phyloP scores from a whole-genome alignment of 2,888 invertebrate species.

The Platycheirus albimanus region DNA sequence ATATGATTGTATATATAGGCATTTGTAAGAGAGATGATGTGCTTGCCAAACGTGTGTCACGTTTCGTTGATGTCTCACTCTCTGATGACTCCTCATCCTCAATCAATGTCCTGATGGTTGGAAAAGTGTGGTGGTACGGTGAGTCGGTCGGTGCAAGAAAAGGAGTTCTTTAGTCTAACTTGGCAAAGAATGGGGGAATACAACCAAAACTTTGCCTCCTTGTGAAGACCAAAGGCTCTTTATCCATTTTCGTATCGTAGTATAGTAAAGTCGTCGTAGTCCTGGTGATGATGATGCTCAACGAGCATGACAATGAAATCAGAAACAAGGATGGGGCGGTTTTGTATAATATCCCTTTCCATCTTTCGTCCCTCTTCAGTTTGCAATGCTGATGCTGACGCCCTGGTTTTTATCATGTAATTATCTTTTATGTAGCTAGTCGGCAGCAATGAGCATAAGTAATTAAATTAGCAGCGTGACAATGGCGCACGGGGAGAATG shows the following conservation, averaged over 20 bases:
- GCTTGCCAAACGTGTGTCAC: slow-evolving; percentile 66
- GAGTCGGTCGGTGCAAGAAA: neutral
- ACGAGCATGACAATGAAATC: slow-evolving; percentile 67
- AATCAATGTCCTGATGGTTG: slow-evolving; percentile 56
- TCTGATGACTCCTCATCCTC: slow-evolving; percentile 54
- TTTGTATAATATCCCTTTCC: slow-evolving; percentile 19
- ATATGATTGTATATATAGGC: too few relatives aligned
- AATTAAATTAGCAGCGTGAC: slow-evolving; percentile 81
- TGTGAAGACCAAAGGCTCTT: slow-evolving; percentile 51
- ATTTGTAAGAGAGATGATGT: slow-evolving; percentile 31
- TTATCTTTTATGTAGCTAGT: slow-evolving; percentile 72
- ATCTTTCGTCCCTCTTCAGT: neutral
- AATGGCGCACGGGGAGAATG: slow-evolving; percentile 47
- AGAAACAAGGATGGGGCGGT: slow-evolving; percentile 37
- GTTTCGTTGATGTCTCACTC: slow-evolving; percentile 70
- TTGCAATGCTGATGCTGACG: slow-evolving; percentile 60
- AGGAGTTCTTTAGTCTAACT: slow-evolving; percentile 51
- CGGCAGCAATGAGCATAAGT: slow-evolving; percentile 80
- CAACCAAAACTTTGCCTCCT: neutral
- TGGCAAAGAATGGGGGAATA: slow-evolving; percentile 23
- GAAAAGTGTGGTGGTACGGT: neutral
- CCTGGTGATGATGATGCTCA: slow-evolving; percentile 71
- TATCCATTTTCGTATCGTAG: neutral
- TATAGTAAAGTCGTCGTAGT: slow-evolving; percentile 27
- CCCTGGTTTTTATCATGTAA: slow-evolving; percentile 73